Evolutionary conservation across 2,888 invertebrate species (phyloP).

Genomic region (Eupithecia dodoneata): DNA sequence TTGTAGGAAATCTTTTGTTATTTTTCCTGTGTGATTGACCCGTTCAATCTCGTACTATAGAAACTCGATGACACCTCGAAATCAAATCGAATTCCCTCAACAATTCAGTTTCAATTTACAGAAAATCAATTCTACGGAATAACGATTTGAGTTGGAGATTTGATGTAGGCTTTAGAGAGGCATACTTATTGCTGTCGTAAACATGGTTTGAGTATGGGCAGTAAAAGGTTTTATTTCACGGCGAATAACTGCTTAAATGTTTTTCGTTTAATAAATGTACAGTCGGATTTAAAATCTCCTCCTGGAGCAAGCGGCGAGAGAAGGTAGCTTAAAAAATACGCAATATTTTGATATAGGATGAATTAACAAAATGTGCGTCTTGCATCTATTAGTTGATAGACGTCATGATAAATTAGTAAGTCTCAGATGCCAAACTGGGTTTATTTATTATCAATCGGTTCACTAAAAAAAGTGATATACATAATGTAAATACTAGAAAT

Average conservation of each 20-base stretch:
- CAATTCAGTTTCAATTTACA: conserved; percentile 46
- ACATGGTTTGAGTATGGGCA: conserved; percentile 41
- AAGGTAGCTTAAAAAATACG: background rate
- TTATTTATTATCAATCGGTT: background rate
- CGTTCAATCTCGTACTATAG: conserved; percentile 47
- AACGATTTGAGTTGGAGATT: conserved; percentile 47
- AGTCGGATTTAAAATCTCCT: background rate
- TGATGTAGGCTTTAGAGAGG: conserved; percentile 48
- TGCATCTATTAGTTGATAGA: no score
- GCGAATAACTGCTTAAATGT: conserved; percentile 22
- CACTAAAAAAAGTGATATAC: no score
- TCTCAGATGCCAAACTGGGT: no score
- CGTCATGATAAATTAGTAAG: no score
- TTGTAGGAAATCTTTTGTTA: background rate
- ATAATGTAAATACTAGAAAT: no score
- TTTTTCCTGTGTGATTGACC: background rate
- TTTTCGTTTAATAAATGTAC: background rate
- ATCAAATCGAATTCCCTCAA: conserved; percentile 60
- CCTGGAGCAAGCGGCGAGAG: background rate
- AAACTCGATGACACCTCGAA: conserved; percentile 54
- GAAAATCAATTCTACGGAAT: conserved; percentile 50
- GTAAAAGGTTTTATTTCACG: conserved; percentile 46
- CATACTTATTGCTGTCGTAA: conserved; percentile 48
- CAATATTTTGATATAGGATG: no score
- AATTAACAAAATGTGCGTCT: no score